Evolutionary conservation across 2,797 vertebrate genomes (phyloP), one percentile per base, ranked within the genome.

Genomic region (Eospalax fontanierii): DNA sequence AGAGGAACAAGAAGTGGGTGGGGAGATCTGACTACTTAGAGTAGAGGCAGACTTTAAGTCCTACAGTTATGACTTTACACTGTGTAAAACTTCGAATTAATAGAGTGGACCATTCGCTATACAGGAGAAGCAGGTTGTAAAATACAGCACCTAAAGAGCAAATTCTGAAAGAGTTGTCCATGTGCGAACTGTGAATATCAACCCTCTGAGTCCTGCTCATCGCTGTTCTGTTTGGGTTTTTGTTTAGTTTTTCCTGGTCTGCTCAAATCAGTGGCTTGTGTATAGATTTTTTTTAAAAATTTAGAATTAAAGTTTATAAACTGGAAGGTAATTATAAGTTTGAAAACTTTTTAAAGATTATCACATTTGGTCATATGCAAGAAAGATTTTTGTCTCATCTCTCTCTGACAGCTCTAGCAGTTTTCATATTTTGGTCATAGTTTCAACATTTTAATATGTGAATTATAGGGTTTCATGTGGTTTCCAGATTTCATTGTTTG

Each of bases 1-100:
- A 61, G 99, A 99, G 99, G 99, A 99, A 98, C 99, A 99, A 99
- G 99, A 99, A n/a, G n/a, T n/a, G n/a, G n/a, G n/a, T n/a, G n/a
- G n/a, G n/a, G n/a, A n/a, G n/a, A n/a, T n/a, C 99, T 99, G 98
- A 97, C 96, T 93, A 96, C 98, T 97, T 96, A 98, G 98, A 97
- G 96, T 98, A 98, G 98, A 98, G 97, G 97, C 98, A 98, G 99
- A 98, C 99, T 99, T 99, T 98, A 98, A n/a, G n/a, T n/a, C 98
- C 98, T 98, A 98, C 98, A 97, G 98, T 98, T 98, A 98, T 96
- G 97, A 98, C 98, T 99, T 99, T 99, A 99, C 99, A 99, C 99
- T 99, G 99, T 99, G 99, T 98, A 98, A 98, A 98, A 98, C 98
- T 99, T 98, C 98, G 98, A 98, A 98, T 98, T 99, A 98, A 98